Percentiles rank a stretch among this genome's conserved stretches.
These are phyloP conservation scores for Aphelenchoides avenae DNA, from an alignment of 1,140 invertebrate species.

Conservation along the genomic window DNA sequence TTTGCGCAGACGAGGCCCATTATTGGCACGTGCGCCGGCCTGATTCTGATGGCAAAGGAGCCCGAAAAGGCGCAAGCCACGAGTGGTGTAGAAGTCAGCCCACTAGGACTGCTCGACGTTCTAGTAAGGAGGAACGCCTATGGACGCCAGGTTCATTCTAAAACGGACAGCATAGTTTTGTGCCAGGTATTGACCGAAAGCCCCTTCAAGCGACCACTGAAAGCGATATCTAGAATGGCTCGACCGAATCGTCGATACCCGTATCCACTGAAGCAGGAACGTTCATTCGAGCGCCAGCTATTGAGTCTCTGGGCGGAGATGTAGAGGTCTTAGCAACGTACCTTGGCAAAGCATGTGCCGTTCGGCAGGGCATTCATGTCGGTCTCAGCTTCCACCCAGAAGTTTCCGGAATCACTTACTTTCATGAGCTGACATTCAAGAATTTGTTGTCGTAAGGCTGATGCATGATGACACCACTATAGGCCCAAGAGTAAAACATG, in stretches of 20 bases:
- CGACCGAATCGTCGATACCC: background rate
- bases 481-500: no score
- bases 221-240: background rate
- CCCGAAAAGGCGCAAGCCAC: background rate
- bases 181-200: no score
- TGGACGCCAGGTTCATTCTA: background rate
- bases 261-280: background rate
- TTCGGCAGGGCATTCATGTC: constrained; percentile 2
- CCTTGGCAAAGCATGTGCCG: background rate
- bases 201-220: background rate
- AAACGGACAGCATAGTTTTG: no score
- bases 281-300: constrained; percentile 8
- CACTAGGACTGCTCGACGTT: background rate
- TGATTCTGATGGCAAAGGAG: constrained; percentile 10
- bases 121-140: constrained; percentile 3
- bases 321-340: constrained; percentile 4
- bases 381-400: constrained; percentile 6
- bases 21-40: constrained; percentile 11
- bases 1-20: constrained; percentile 1
- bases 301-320: background rate
- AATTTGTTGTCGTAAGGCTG: no score
- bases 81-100: background rate
- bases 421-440: constrained; percentile 1
- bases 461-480: no score
- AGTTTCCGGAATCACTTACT: constrained; percentile 4